Conservation (phyloP, 2,888 invertebrate genomes). For the Lissocephala sabroskyi region DNA sequence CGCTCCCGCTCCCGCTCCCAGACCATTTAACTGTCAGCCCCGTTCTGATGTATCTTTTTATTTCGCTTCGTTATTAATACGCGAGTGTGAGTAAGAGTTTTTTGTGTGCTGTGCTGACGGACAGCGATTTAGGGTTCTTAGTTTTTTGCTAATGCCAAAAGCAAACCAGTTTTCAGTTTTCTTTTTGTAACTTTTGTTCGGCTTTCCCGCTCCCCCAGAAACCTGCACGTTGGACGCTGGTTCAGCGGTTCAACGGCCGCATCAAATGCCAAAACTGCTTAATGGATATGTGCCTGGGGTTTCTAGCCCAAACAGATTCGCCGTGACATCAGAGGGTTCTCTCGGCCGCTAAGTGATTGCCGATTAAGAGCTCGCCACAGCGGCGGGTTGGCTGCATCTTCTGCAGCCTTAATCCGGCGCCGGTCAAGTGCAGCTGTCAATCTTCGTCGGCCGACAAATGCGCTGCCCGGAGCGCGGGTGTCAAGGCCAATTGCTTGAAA, state of each 20-base stretch:
- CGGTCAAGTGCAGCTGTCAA: constrained; percentile 48
- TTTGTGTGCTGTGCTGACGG: no score
- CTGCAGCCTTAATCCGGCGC: neutral
- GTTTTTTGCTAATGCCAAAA: constrained; percentile 38
- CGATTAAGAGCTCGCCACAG: neutral
- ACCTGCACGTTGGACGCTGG: constrained; percentile 42
- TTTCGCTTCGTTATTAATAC: constrained; percentile 49
- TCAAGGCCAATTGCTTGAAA: constrained; percentile 52
- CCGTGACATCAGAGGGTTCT: no score
- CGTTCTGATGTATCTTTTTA: constrained; percentile 2
- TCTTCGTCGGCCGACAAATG: constrained; percentile 16
- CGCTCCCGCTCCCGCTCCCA: no score
- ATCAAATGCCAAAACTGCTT: constrained; percentile 26
- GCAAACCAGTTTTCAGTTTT: constrained; percentile 50
- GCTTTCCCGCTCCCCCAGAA: constrained; percentile 42
- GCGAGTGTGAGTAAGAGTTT: constrained; percentile 57
- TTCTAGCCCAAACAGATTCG: neutral
- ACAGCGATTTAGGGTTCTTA: constrained; percentile 51
- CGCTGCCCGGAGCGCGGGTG: constrained; percentile 27
- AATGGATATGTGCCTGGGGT: neutral
- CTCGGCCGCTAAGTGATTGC: no score
- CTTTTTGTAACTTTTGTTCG: constrained; percentile 54
- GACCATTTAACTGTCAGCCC: no score
- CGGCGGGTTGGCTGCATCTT: no score
- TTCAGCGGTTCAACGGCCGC: constrained; percentile 59